Base-by-base conservation (phyloP, 2,797 vertebrate genomes). In the Urophycis tenuis region DNA sequence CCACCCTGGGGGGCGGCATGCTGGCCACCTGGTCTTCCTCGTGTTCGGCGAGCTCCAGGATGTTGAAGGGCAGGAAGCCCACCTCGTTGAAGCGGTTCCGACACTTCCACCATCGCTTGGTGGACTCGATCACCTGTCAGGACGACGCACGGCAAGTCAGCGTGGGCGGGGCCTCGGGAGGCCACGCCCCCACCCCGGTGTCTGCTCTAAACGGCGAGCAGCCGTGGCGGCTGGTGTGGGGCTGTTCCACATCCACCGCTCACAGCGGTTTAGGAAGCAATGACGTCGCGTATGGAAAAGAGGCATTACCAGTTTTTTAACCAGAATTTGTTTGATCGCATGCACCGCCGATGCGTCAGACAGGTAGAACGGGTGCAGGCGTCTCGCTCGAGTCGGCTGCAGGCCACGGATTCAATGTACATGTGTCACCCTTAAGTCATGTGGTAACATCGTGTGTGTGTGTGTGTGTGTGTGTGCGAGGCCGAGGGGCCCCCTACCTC, bases 91-190 rank as follows among this genome's bases (percentile, higher is more conserved):
- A 92, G 19, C 91, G 92, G 87, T 96, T 95, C 2, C 93, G 92
- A 81, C 94, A 94, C 82, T 96, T 97, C 96, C 96, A 97, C 96
- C 96, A 97, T 74, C 95, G 95, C 67, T 95, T 96, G 74, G 91
- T 93, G 8, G 95, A 93, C 83, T 97, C 95, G 1, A 96, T 78
- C 80, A 95, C 95, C 96, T 96, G 89, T 74, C 34, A 72, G 53
- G n/a, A n/a, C n/a, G n/a, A 64, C n/a, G 22, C 15, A 64, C 53
- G n/a, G n/a, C n/a, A 77, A 1, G 3, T 39, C 78, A 36, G 3
- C 31, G 34, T n/a, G n/a, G n/a, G n/a, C n/a, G n/a, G n/a, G n/a
- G n/a, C n/a, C n/a, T n/a, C n/a, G n/a, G n/a, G n/a, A n/a, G n/a
- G n/a, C n/a, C n/a, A n/a, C n/a, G n/a, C n/a, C 8, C 53, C 29